Evolutionary conservation across 2,113 vertebrate genomes (phyloP).

Genomic region (Poicephalus gulielmi): DNA sequence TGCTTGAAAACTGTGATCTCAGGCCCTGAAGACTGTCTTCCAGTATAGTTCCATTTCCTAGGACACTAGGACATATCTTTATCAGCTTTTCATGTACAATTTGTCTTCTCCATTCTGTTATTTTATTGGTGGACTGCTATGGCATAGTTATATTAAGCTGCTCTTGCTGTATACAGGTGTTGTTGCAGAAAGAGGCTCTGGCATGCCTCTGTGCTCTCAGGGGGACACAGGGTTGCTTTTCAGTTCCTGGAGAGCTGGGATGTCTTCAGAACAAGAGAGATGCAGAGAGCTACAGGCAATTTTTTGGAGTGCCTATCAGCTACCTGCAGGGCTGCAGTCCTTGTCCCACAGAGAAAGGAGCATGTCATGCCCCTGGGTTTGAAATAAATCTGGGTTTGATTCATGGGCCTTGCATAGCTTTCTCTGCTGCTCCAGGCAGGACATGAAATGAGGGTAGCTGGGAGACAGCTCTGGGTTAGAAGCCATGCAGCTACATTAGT

Average conservation of each 20-base stretch:
- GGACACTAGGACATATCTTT: not conserved
- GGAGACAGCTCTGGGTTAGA: not conserved
- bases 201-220: not conserved
- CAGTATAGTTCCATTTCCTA: not conserved
- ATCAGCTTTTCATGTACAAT: not conserved
- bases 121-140: not conserved
- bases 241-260: not conserved
- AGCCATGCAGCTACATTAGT: not conserved
- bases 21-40: not conserved
- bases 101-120: not conserved
- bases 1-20: not conserved
- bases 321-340: not conserved
- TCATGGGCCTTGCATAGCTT: rapidly evolving
- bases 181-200: not conserved
- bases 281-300: not conserved
- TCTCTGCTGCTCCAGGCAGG: not conserved
- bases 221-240: not conserved
- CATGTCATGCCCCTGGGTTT: not conserved
- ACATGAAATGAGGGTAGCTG: too few relatives aligned
- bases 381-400: not conserved
- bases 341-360: not conserved
- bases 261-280: not conserved
- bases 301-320: not conserved
- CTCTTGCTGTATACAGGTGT: not conserved
- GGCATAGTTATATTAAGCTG: not conserved